Conservation (phyloP, 2,888 invertebrate species). For the Drosophila monieri region DNA sequence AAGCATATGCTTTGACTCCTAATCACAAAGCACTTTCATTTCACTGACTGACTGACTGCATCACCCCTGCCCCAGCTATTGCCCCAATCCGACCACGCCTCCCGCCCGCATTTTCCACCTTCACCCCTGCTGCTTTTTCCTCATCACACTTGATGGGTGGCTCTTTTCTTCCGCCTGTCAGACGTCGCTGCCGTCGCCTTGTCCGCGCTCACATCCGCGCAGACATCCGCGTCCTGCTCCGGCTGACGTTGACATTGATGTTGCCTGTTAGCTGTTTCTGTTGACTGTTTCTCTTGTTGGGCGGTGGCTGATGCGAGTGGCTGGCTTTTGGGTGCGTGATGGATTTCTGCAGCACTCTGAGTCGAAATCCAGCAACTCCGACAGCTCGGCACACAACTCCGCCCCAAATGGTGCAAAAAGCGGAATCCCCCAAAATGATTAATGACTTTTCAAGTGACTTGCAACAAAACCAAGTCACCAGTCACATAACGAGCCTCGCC, state of each 20-base stretch:
- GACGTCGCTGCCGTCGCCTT: constrained; percentile 47
- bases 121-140: constrained; percentile 23
- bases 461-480: constrained; percentile 72
- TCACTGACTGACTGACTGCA: constrained; percentile 6
- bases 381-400: constrained; percentile 44
- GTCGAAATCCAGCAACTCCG: constrained; percentile 43
- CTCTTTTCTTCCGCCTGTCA: constrained; percentile 57
- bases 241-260: constrained; percentile 72
- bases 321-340: constrained; percentile 62
- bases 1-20: constrained; percentile 47
- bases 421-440: constrained; percentile 78
- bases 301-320: constrained; percentile 35
- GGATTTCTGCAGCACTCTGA: constrained; percentile 59
- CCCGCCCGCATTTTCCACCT: constrained; percentile 6
- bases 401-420: constrained; percentile 43
- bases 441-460: constrained; percentile 83
- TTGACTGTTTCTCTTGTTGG: constrained; percentile 23
- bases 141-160: constrained; percentile 46
- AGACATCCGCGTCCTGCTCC: constrained; percentile 23
- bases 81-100: background rate
- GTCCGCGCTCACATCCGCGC: constrained; percentile 36
- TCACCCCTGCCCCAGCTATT: background rate
- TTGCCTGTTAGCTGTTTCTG: constrained; percentile 47
- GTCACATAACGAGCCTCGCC: constrained; percentile 55
- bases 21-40: constrained; percentile 50